A percentile compares a stretch with the other conserved stretches of the same genome.
phyloP scores from a whole-genome alignment of 2,113 vertebrate species.

The Sapayoa aenigma region DNA sequence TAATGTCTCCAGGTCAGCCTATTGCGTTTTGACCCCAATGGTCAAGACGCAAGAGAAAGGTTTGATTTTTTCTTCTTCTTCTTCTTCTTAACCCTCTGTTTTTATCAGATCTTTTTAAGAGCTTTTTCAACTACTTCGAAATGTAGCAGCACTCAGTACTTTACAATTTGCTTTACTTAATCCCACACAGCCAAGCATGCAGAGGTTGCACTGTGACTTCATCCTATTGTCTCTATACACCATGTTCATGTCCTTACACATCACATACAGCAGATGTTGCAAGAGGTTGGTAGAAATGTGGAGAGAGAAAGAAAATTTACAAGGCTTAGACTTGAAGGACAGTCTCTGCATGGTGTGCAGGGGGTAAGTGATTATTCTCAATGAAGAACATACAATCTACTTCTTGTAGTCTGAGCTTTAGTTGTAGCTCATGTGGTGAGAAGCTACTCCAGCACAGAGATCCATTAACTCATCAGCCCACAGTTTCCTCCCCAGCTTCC shows the following conservation, averaged over 20 bases:
- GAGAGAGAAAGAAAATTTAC: background rate
- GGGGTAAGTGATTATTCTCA: background rate
- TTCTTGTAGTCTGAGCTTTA: background rate
- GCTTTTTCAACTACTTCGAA: background rate
- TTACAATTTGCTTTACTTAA: background rate
- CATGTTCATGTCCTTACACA: background rate
- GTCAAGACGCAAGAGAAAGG: background rate
- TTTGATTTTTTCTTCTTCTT: background rate
- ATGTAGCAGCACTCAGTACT: background rate
- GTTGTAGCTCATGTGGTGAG: background rate
- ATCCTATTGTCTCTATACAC: background rate
- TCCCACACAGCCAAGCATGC: background rate
- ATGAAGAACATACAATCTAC: background rate
- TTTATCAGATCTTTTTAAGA: background rate
- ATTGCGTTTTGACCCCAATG: conserved; percentile 3
- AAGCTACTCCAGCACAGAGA: background rate
- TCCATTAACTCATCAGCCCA: background rate
- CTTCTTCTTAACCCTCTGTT: background rate
- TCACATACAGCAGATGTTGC: background rate
- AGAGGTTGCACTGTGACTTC: background rate
- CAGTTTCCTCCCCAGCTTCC: background rate
- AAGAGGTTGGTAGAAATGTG: background rate
- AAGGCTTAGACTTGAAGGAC: background rate
- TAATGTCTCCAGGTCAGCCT: background rate
- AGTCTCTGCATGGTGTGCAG: background rate